Evolutionary conservation across 2,113 vertebrate genomes (phyloP), one percentile per base, ranked within the genome.

Genomic region (Semicossyphus pulcher): DNA sequence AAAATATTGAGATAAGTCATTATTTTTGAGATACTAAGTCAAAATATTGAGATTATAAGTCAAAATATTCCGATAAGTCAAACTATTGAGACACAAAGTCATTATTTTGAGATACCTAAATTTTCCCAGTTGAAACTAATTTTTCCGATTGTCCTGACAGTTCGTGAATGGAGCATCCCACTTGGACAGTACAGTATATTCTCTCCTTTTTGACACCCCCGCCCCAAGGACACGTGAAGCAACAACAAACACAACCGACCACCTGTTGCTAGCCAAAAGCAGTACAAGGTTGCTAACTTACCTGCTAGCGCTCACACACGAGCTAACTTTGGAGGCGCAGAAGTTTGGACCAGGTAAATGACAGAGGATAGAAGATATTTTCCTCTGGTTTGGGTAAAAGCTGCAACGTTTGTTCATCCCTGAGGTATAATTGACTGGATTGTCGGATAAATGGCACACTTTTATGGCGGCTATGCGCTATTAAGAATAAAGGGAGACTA

Each of bases 361-460:
- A 10, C 39, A 36, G 28, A 45, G 11, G n/a, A 39, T 5, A 14
- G 16, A 18, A 21, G 5, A 56, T 3, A 34, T 31, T 32, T 54
- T 11, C 23, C 21, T 12, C 21, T 11, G 47, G 15, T 42, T 42
- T 3, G 9, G n/a, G 21, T 16, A 4, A 53, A 21, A 32, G 16
- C 16, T 34, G 16, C 32, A 29, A 54, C 26, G 36, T 64, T 69
- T 48, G 47, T 18, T 63, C 60, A 12, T 25, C 53, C 41, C 20
- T 31, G 16, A 70, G 9, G 44, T 32, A 23, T 42, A 63, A 37
- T 71, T 71, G 54, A 56, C 60, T 32, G 23, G 32, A 45, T 23
- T 72, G 21, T 71, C 7, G 51, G 31, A 60, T 28, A 37, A 71
- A 78, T 10, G 20, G 11, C 41, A 36, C 32, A 31, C 29, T 66